Percentiles rank a stretch among this genome's conserved stretches.
phyloP scores from a whole-genome alignment of 2,797 vertebrate species.

The Poeciliopsis infans region DNA sequence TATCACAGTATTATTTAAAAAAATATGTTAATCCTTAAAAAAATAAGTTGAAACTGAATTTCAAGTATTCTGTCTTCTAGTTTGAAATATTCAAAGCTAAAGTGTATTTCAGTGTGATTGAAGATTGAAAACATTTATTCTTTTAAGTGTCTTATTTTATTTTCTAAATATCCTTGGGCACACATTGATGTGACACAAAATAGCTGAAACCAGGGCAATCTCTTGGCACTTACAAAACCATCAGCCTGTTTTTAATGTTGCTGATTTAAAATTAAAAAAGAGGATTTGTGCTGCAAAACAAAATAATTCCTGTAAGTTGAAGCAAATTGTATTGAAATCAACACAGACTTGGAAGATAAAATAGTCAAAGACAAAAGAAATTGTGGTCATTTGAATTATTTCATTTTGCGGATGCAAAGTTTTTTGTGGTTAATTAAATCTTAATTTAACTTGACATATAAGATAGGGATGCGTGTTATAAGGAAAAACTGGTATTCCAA shows the following conservation, averaged over 20 bases:
- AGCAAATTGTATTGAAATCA: neutral
- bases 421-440: neutral
- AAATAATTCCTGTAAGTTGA: neutral
- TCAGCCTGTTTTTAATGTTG: neutral
- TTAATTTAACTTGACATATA: neutral
- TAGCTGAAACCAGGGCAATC: neutral
- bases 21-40: neutral
- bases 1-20: neutral
- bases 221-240: neutral
- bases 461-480: neutral
- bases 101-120: neutral
- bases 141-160: neutral
- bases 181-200: neutral
- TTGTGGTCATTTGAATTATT: neutral
- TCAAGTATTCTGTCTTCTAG: neutral
- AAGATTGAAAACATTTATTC: neutral
- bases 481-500: neutral
- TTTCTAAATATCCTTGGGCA: neutral
- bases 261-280: neutral
- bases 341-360: neutral
- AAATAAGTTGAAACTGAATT: neutral
- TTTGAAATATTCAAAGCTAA: neutral
- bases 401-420: neutral
- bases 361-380: neutral
- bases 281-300: neutral